These are phyloP conservation scores for Notospermus geniculatus DNA, from an alignment of 1,140 invertebrate species.

Conservation along the genomic window DNA sequence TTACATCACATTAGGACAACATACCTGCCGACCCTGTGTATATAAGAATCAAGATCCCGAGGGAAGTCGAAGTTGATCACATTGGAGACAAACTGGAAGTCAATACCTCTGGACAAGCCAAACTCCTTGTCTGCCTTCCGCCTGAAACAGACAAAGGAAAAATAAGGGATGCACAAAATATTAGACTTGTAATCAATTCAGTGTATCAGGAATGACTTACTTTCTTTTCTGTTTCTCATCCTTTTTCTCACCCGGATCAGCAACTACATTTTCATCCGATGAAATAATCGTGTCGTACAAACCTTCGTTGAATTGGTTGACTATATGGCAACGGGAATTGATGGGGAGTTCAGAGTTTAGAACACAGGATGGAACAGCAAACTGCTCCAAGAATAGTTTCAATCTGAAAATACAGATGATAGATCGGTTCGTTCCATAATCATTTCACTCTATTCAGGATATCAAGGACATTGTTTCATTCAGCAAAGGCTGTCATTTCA, in stretches of 20 bases:
- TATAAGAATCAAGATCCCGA: slow-evolving; percentile 78
- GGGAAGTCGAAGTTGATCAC: slow-evolving; percentile 99
- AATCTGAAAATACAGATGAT: slow-evolving; percentile 68
- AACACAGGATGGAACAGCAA: slow-evolving; percentile 88
- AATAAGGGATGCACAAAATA: no score
- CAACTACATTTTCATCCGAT: slow-evolving; percentile 86
- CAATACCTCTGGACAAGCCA: slow-evolving; percentile 91
- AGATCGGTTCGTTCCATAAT: no score
- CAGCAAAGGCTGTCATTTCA: no score
- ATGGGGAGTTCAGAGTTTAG: slow-evolving; percentile 96
- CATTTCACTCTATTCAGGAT: no score
- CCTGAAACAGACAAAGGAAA: slow-evolving; percentile 23
- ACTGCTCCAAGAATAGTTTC: slow-evolving; percentile 94
- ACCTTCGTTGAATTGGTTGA: slow-evolving; percentile 93
- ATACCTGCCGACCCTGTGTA: slow-evolving; percentile 85
- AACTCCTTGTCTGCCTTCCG: slow-evolving; percentile 81
- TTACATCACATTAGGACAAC: no score
- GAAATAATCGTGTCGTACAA: slow-evolving; percentile 95
- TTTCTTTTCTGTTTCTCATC: slow-evolving; percentile 19
- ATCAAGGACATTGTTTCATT: no score
- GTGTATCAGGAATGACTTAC: no score
- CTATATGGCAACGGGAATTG: slow-evolving; percentile 85
- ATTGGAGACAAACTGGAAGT: slow-evolving; percentile 96
- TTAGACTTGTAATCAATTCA: no score
- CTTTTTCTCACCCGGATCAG: slow-evolving; percentile 52